Conservation (phyloP, 1,140 invertebrate genomes). For the Muscidifurax raptorellus region DNA sequence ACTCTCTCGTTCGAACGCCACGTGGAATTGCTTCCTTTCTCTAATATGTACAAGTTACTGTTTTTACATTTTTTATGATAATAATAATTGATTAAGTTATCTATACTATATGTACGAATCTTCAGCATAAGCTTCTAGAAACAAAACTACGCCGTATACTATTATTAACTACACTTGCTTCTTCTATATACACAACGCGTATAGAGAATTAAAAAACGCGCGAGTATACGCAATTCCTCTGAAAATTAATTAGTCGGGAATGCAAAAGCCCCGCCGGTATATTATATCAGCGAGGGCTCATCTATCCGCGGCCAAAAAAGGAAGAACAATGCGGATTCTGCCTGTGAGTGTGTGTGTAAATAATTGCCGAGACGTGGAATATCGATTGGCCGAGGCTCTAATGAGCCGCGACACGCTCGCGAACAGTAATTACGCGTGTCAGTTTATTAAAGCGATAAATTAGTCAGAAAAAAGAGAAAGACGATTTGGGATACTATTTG, state of each 20-base stretch:
- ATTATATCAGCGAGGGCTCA: neutral
- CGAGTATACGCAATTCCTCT: too few species aligned
- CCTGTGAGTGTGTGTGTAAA: neutral
- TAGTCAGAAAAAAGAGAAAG: constrained; percentile 4
- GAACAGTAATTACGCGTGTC: constrained; percentile 29
- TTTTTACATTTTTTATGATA: too few species aligned
- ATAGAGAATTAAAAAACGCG: too few species aligned
- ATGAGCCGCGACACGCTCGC: constrained; percentile 32
- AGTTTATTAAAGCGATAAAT: constrained; percentile 47
- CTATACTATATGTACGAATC: too few species aligned
- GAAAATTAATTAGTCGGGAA: neutral
- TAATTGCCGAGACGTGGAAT: neutral
- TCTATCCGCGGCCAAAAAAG: neutral
- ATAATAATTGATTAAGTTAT: too few species aligned
- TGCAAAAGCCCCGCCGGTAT: neutral
- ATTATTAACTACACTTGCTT: too few species aligned
- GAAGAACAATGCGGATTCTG: neutral
- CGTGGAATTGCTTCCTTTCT: too few species aligned
- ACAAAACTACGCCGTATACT: too few species aligned
- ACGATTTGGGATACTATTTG: neutral
- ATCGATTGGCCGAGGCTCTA: constrained; percentile 4
- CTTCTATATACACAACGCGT: too few species aligned
- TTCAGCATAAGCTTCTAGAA: too few species aligned
- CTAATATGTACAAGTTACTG: too few species aligned
- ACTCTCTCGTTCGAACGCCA: too few species aligned